phyloP scores from a whole-genome alignment of 2,113 vertebrate species.

The Heteronetta atricapilla region DNA sequence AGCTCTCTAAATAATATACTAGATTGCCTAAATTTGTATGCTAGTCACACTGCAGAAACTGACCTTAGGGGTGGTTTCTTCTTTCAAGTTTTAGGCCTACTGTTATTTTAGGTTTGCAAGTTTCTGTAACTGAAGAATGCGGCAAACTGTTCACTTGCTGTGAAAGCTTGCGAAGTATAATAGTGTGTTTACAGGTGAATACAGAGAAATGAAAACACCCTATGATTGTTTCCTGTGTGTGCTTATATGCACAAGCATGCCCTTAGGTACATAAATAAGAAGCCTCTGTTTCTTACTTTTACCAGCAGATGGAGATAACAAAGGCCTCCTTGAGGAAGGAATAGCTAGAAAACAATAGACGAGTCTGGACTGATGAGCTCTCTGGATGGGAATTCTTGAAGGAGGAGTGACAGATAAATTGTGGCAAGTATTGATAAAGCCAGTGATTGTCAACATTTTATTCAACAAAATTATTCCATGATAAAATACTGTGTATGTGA shows the following conservation, averaged over 20 bases:
- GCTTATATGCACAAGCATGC: fast-evolving
- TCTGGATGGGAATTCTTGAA: not conserved
- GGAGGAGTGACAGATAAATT: not conserved
- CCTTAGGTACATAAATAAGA: not conserved
- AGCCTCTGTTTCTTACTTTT: not conserved
- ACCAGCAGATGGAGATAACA: not conserved
- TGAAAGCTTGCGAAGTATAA: not conserved
- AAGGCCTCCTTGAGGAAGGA: not conserved
- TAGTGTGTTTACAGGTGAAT: not conserved
- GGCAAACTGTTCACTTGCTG: not conserved
- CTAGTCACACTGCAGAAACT: not conserved
- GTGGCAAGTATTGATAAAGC: not conserved
- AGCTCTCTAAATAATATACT: conserved; percentile 1
- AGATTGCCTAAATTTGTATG: not conserved
- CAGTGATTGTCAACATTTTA: not conserved
- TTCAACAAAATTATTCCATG: not conserved
- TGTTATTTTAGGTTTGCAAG: not conserved
- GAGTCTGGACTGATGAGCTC: not conserved
- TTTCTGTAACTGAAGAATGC: not conserved
- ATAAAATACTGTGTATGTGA: not conserved
- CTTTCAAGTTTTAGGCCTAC: not conserved
- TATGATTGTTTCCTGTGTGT: not conserved
- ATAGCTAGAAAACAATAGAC: not conserved
- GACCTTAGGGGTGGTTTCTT: not conserved
- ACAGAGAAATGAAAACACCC: not conserved